These are phyloP conservation scores for Malthinus flaveolus DNA, from an alignment of 2,888 invertebrate genomes.

Conservation along the genomic window DNA sequence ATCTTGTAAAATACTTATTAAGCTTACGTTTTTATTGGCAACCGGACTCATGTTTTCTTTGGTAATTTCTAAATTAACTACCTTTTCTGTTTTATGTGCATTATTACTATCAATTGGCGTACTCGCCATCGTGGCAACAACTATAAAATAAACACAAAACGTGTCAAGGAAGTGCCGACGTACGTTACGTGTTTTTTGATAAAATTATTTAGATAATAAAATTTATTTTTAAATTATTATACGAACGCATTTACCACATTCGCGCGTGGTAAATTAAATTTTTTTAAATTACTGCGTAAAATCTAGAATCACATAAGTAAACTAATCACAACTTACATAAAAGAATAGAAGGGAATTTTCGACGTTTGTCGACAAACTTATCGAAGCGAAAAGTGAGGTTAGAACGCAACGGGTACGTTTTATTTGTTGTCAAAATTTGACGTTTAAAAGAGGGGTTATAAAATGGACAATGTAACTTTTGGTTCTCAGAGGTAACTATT, in stretches of 20 bases:
- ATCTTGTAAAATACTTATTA: conserved; percentile 41
- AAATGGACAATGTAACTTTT: conserved; percentile 56
- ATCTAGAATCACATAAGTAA: neutral
- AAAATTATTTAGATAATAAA: too few relatives aligned
- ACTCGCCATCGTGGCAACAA: conserved; percentile 46
- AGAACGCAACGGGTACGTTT: neutral
- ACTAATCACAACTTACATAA: neutral
- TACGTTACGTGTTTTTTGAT: neutral
- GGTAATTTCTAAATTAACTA: conserved; percentile 38
- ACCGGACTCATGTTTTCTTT: conserved; percentile 32
- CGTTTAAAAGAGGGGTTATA: conserved; percentile 17
- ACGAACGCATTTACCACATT: too few relatives aligned
- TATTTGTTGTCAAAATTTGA: neutral
- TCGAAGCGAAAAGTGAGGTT: neutral
- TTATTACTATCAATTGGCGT: conserved; percentile 39
- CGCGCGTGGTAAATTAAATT: too few relatives aligned
- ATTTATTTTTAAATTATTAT: too few relatives aligned
- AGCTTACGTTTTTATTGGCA: conserved; percentile 36
- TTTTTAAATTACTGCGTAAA: too few relatives aligned
- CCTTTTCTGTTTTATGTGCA: conserved; percentile 36
- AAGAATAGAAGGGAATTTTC: neutral
- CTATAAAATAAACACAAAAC: conserved; percentile 9
- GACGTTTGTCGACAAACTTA: neutral
- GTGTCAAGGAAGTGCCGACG: conserved; percentile 2
- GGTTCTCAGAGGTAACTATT: conserved; percentile 56